Conservation (phyloP, 2,888 invertebrate species). For the Erpobdella octoculata region DNA sequence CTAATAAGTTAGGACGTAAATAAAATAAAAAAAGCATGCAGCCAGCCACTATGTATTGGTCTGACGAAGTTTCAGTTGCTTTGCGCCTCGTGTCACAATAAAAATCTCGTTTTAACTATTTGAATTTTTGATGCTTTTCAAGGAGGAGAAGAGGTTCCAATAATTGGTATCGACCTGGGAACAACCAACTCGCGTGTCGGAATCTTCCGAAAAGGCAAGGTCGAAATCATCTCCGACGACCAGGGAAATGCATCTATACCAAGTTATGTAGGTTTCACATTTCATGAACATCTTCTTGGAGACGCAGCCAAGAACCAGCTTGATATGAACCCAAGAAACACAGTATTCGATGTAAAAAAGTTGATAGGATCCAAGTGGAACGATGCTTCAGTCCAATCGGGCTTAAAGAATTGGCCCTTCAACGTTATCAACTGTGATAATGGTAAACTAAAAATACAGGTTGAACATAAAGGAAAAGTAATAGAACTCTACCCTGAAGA, state of each 20-base stretch:
- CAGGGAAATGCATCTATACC: slow-evolving; percentile 67
- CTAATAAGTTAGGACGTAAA: too few relatives aligned
- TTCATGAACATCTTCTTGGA: slow-evolving; percentile 47
- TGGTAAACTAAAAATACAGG: slow-evolving; percentile 46
- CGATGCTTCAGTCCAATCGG: slow-evolving; percentile 68
- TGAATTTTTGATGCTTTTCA: too few relatives aligned
- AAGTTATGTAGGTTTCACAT: slow-evolving; percentile 67
- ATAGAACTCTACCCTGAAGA: slow-evolving; percentile 85
- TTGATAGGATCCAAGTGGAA: slow-evolving; percentile 73
- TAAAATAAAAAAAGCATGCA: too few relatives aligned
- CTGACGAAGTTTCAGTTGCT: too few relatives aligned
- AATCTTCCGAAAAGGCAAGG: slow-evolving; percentile 52
- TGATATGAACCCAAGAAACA: slow-evolving; percentile 67
- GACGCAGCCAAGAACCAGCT: slow-evolving; percentile 56
- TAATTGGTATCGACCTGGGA: slow-evolving; percentile 37
- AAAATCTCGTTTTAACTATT: too few relatives aligned
- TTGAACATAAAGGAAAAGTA: slow-evolving; percentile 73
- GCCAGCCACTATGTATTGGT: too few relatives aligned
- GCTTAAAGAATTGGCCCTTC: slow-evolving; percentile 79
- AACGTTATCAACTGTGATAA: slow-evolving; percentile 51
- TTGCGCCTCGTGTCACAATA: too few relatives aligned
- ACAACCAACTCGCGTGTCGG: slow-evolving; percentile 56
- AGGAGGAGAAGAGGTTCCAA: slow-evolving; percentile 33
- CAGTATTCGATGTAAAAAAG: slow-evolving; percentile 59
- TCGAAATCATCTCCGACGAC: slow-evolving; percentile 55